phyloP scores from a whole-genome alignment of 2,888 invertebrate species.

The Amphipoea oculea region DNA sequence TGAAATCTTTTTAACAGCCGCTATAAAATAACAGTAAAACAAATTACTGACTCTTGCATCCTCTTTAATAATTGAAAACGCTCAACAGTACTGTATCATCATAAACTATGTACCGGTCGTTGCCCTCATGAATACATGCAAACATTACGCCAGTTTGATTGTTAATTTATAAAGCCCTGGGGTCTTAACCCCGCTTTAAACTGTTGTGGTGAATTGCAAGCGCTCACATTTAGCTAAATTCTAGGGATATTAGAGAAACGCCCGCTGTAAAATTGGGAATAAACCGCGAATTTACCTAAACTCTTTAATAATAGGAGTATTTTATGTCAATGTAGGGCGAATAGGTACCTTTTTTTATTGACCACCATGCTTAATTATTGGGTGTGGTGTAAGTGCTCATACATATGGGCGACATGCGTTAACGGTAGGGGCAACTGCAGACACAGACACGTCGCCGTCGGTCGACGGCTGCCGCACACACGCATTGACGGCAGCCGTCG shows the following conservation, averaged over 20 bases:
- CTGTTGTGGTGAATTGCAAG: constrained; percentile 29
- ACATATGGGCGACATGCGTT: too few relatives aligned
- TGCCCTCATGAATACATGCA: constrained; percentile 33
- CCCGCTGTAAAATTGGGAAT: constrained; percentile 17
- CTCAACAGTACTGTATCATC: not conserved
- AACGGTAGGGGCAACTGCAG: too few relatives aligned
- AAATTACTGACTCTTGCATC: too few relatives aligned
- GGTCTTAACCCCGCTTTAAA: constrained; percentile 32
- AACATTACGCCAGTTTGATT: constrained; percentile 38
- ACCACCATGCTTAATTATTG: not conserved
- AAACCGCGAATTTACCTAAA: constrained; percentile 5
- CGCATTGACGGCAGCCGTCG: too few relatives aligned
- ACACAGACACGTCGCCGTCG: too few relatives aligned
- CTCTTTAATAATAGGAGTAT: not conserved
- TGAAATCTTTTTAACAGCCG: too few relatives aligned
- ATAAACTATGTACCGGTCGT: constrained; percentile 24
- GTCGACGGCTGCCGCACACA: too few relatives aligned
- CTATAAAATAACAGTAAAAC: too few relatives aligned
- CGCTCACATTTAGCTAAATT: constrained; percentile 40
- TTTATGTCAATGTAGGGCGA: not conserved
- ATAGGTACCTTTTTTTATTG: not conserved
- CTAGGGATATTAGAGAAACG: constrained; percentile 28
- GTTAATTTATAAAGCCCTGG: constrained; percentile 49
- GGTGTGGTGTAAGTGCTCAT: not conserved
- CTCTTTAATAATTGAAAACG: not conserved